Evolutionary conservation across 2,888 invertebrate species (phyloP).

Genomic region (Himalopsyche japonica): DNA sequence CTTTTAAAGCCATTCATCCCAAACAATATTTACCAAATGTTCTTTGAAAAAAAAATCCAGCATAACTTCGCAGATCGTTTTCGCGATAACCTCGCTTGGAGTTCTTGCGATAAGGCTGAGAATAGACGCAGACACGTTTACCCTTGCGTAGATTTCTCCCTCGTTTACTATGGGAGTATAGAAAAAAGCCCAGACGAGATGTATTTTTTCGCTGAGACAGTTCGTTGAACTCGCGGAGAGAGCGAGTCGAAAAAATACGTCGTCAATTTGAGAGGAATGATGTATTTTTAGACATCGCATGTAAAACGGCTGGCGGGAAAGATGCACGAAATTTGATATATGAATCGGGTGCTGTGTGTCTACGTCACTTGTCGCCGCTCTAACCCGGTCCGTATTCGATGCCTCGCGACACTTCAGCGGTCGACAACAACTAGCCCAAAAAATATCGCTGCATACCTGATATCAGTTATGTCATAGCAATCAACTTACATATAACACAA

Average conservation of each 20-base stretch:
- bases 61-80: neutral
- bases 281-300: conserved; percentile 35
- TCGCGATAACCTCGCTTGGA: conserved; percentile 21
- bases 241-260: conserved; percentile 25
- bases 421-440: neutral
- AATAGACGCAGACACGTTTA: conserved; percentile 4
- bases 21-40: neutral
- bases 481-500: no score
- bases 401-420: neutral
- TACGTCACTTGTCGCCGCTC: neutral
- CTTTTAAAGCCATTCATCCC: conserved; percentile 1
- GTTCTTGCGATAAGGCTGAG: conserved; percentile 15
- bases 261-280: conserved; percentile 26
- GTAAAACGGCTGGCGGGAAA: conserved; percentile 30
- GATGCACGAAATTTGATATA: conserved; percentile 38
- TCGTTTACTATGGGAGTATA: conserved; percentile 12
- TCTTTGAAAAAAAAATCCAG: neutral
- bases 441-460: no score
- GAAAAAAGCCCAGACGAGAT: conserved; percentile 37
- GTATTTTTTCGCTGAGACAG: conserved; percentile 37
- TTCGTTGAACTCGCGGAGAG: conserved; percentile 31
- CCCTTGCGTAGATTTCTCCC: conserved; percentile 1
- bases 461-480: no score
- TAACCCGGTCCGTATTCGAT: neutral
- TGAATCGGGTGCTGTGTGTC: conserved; percentile 16